A percentile compares a stretch with the other conserved stretches of the same genome.
Conservation (phyloP, 2,888 invertebrate genomes). For the Drosophila pullipes region DNA sequence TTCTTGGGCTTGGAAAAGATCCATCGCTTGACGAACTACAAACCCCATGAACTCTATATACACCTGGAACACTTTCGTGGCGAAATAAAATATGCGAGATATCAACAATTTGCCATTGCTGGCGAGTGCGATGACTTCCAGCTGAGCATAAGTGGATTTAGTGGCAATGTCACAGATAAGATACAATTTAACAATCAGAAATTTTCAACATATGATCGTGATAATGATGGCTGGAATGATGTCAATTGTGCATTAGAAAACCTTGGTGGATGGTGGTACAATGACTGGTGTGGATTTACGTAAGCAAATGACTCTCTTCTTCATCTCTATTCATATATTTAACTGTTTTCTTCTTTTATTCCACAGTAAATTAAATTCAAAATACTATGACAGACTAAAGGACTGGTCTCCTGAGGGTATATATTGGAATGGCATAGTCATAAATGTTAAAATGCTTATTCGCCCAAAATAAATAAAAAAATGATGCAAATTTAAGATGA, state of each 20-base stretch:
- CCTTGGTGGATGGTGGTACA: background rate
- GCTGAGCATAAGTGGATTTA: too few species aligned
- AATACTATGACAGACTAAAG: accelerated
- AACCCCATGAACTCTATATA: too few species aligned
- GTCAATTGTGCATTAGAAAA: accelerated
- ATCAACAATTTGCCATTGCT: background rate
- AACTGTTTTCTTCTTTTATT: background rate
- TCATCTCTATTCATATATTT: background rate
- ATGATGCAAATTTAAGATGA: too few species aligned
- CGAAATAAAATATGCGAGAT: background rate
- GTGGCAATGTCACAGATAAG: accelerated
- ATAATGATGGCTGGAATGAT: accelerated
- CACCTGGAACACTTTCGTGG: accelerated
- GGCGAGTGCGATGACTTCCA: background rate
- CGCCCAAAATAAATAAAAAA: too few species aligned
- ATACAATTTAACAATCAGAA: accelerated
- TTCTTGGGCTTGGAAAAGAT: too few species aligned
- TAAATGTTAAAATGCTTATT: too few species aligned
- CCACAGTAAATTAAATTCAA: background rate
- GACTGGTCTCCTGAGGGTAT: accelerated
- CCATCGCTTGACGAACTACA: too few species aligned
- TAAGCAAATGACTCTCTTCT: background rate
- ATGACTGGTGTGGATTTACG: accelerated
- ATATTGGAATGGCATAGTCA: accelerated
- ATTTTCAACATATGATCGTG: background rate